phyloP scores from a whole-genome alignment of 2,113 vertebrate species.

The Arothron firmamentum region DNA sequence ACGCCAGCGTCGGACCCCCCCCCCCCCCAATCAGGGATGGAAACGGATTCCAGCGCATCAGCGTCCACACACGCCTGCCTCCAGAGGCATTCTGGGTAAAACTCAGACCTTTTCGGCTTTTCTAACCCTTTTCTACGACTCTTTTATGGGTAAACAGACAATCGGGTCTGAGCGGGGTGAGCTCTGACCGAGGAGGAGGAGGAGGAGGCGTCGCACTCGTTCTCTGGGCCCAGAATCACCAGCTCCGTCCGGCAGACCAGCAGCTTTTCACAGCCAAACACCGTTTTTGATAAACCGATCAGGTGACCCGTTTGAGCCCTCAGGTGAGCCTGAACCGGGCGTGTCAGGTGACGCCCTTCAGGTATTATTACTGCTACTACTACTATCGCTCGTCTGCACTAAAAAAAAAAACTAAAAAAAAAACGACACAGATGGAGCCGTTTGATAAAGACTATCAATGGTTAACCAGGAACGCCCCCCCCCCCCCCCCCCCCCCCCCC shows the following conservation, averaged over 20 bases:
- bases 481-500: too few relatives aligned
- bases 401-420: too few relatives aligned
- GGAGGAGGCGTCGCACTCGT: not conserved
- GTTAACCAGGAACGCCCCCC: too few relatives aligned
- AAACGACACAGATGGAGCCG: too few relatives aligned
- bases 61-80: not conserved
- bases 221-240: conserved; percentile 16
- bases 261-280: conserved; percentile 3
- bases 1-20: too few relatives aligned
- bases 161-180: conserved; percentile 34
- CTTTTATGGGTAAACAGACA: conserved; percentile 34
- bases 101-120: not conserved
- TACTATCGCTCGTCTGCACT: conserved; percentile 22
- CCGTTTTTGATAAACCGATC: conserved; percentile 6
- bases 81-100: conserved; percentile 4
- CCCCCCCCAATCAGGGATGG: conserved; percentile 6
- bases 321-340: conserved; percentile 47
- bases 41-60: not conserved
- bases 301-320: conserved; percentile 41
- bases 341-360: conserved; percentile 13
- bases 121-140: not conserved
- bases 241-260: conserved; percentile 42
- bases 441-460: too few relatives aligned
- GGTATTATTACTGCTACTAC: too few relatives aligned
- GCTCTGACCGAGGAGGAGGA: conserved; percentile 9